These are phyloP conservation scores for Bos javanicus DNA, from an alignment of 2,113 vertebrate genomes.

Conservation along the genomic window DNA sequence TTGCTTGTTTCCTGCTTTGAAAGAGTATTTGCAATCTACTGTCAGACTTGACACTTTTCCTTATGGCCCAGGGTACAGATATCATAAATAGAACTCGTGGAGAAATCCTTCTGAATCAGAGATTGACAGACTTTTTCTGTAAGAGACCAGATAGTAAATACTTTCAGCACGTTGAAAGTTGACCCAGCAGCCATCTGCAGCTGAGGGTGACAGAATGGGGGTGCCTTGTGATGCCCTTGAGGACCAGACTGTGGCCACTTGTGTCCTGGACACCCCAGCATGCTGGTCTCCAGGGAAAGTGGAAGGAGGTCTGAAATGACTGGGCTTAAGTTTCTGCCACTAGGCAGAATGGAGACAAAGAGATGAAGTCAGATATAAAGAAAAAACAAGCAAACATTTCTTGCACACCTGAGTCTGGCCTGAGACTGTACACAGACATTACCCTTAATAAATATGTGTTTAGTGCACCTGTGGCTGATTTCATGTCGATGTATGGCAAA, in stretches of 20 bases:
- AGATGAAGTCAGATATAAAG: background rate
- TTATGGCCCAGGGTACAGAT: background rate
- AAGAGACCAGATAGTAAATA: background rate
- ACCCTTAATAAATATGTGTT: background rate
- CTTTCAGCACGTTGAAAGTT: background rate
- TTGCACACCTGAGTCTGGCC: background rate
- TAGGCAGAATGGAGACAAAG: background rate
- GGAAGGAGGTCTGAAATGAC: background rate
- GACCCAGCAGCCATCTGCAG: background rate
- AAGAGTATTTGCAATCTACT: background rate
- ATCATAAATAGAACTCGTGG: background rate
- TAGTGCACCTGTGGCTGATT: background rate
- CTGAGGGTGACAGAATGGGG: background rate
- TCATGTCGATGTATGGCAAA: background rate
- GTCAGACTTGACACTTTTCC: background rate
- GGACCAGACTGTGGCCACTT: background rate
- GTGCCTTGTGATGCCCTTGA: background rate
- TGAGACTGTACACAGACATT: background rate
- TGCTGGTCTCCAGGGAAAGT: background rate
- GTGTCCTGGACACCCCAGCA: background rate
- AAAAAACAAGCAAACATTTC: background rate
- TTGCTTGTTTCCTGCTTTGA: background rate
- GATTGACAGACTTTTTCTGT: background rate
- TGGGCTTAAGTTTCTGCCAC: background rate
- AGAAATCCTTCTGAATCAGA: background rate